Evolutionary conservation across 1,140 invertebrate genomes (phyloP).

Genomic region (Drosophila serrata): DNA sequence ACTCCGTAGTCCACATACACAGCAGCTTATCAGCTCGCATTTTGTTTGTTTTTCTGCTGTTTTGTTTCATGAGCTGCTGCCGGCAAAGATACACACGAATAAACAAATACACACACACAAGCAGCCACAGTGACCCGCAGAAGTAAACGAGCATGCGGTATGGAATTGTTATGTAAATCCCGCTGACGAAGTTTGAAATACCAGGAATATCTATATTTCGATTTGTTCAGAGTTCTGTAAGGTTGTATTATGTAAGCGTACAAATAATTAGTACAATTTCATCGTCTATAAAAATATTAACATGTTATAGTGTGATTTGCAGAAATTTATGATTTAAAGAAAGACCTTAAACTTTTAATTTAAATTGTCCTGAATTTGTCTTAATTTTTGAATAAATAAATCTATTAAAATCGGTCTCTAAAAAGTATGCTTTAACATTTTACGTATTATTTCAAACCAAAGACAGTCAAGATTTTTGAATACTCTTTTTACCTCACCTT

Average conservation of each 20-base stretch:
- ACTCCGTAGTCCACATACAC: slow-evolving; percentile 18
- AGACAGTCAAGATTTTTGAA: neutral
- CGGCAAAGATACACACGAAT: slow-evolving; percentile 5
- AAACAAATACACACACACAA: neutral
- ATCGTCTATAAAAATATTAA: neutral
- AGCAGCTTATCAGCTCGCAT: slow-evolving; percentile 53
- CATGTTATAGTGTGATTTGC: neutral
- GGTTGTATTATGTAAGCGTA: neutral
- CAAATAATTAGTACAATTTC: neutral
- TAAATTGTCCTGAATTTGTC: neutral
- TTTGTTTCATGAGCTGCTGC: slow-evolving; percentile 50
- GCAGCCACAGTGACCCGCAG: slow-evolving; percentile 11
- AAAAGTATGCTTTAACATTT: neutral
- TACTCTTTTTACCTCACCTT: neutral
- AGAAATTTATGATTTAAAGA: neutral
- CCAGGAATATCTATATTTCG: neutral
- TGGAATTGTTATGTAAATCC: slow-evolving; percentile 63
- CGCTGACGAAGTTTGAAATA: neutral
- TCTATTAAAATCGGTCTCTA: neutral
- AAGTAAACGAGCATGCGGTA: slow-evolving; percentile 31
- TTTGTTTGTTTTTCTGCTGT: slow-evolving; percentile 60
- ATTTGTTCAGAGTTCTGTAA: neutral
- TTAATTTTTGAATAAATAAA: too few species aligned
- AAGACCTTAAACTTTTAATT: too few species aligned
- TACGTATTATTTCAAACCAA: too few species aligned